phyloP scores from a whole-genome alignment of 2,113 vertebrate genomes.

The Brienomyrus longianalis region DNA sequence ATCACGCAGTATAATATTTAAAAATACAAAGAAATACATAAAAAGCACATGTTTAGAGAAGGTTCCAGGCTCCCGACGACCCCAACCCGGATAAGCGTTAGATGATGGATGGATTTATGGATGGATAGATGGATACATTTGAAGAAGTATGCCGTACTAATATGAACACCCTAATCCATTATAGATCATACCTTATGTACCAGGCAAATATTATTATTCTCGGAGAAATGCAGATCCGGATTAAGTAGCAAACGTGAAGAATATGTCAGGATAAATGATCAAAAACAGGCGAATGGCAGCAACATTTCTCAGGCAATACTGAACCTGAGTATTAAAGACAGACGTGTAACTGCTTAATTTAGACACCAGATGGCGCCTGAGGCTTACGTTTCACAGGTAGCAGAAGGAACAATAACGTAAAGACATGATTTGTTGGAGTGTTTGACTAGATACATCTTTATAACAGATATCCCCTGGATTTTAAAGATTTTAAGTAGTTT shows the following conservation, averaged over 20 bases:
- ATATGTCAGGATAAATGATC: background rate
- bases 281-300: background rate
- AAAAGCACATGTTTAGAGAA: background rate
- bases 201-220: background rate
- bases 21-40: background rate
- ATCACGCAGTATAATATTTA: background rate
- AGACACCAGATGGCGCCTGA: slow-evolving; percentile 33
- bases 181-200: background rate
- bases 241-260: background rate
- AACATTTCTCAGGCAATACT: background rate
- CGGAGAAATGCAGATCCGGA: background rate
- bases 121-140: background rate
- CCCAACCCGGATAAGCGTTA: background rate
- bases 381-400: slow-evolving; percentile 20
- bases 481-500: background rate
- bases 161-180: background rate
- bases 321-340: background rate
- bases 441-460: background rate
- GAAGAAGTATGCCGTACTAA: background rate
- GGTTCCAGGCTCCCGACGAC: background rate
- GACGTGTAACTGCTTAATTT: slow-evolving; percentile 4
- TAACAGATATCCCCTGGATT: background rate
- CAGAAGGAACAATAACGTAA: background rate
- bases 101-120: background rate
- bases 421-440: background rate